Conservation (phyloP, 1,140 invertebrate species). For the Drosophila aff. region DNA sequence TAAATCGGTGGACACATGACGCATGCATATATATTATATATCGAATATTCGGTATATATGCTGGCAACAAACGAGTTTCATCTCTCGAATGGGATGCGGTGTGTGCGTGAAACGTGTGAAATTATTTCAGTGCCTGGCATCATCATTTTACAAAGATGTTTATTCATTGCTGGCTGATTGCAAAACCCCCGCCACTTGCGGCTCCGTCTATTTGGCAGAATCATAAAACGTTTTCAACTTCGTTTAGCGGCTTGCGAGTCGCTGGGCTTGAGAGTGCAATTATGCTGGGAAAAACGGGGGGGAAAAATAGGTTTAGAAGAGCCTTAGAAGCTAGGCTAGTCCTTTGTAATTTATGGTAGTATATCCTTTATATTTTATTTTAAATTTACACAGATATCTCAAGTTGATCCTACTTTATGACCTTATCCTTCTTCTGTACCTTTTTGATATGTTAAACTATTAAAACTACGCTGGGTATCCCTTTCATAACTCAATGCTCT, state of each 20-base stretch:
- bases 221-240: constrained; percentile 65
- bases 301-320: not conserved
- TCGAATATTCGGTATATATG: not conserved
- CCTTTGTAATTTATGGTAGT: no score
- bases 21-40: constrained; percentile 16
- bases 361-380: not conserved
- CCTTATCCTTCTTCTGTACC: accelerated
- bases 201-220: constrained; percentile 38
- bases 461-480: not conserved
- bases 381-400: not conserved
- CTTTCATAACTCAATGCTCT: not conserved
- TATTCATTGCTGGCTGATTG: constrained; percentile 66
- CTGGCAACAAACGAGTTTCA: constrained; percentile 16
- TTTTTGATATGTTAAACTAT: no score
- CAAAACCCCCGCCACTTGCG: constrained; percentile 24
- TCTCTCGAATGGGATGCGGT: constrained; percentile 29
- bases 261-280: constrained; percentile 1
- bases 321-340: no score
- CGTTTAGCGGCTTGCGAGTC: constrained; percentile 39
- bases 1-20: constrained; percentile 35
- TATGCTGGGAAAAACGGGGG: not conserved
- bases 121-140: constrained; percentile 75
- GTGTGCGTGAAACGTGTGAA: constrained; percentile 78
- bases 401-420: not conserved
- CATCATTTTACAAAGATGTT: constrained; percentile 83